Conservation (phyloP, 2,113 vertebrate species). For the Hippopotamus amphibius region DNA sequence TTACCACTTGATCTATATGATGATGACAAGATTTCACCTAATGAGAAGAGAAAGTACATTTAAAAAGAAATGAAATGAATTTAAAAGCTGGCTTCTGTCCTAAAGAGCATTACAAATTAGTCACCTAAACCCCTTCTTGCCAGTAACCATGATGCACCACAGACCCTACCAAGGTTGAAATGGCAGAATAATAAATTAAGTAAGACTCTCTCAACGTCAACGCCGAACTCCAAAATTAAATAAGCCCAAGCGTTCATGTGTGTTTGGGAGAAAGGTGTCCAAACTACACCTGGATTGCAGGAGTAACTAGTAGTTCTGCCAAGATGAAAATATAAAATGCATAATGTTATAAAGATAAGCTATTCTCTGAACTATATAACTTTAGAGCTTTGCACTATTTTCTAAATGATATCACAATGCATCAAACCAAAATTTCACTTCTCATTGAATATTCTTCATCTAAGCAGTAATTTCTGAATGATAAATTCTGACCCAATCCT, state of each 20-base stretch:
- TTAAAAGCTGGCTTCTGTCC: background rate
- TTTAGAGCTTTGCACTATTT: constrained; percentile 66
- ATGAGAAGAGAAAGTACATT: background rate
- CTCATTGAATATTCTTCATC: background rate
- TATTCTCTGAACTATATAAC: background rate
- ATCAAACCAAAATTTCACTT: constrained; percentile 25
- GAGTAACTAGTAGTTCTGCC: background rate
- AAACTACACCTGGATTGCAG: constrained; percentile 27
- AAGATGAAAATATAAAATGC: constrained; percentile 3
- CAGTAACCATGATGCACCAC: background rate
- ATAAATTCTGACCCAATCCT: constrained; percentile 3
- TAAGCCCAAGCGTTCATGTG: background rate
- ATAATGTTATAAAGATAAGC: background rate
- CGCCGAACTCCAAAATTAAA: background rate
- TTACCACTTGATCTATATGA: background rate
- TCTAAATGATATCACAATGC: background rate
- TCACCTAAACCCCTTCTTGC: background rate
- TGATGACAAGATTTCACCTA: background rate
- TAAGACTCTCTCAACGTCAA: background rate
- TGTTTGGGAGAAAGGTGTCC: background rate
- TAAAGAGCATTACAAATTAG: background rate
- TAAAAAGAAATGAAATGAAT: constrained; percentile 48
- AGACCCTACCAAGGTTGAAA: background rate
- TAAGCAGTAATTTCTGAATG: constrained; percentile 31
- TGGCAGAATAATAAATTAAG: background rate